phyloP scores from a whole-genome alignment of 2,113 vertebrate genomes.

The Chaetops frenatus region DNA sequence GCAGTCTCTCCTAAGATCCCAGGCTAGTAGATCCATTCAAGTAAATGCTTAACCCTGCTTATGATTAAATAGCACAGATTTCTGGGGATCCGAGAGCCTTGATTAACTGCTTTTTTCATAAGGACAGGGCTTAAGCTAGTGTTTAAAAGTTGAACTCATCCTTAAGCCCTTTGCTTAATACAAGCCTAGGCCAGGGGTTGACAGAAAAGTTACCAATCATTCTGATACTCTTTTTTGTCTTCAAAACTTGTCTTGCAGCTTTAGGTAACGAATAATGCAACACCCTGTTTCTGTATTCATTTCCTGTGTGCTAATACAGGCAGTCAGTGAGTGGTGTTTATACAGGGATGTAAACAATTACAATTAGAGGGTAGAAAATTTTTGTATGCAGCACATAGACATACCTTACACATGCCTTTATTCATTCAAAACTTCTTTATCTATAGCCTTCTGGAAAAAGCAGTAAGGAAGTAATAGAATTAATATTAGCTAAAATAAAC shows the following conservation, averaged over 20 bases:
- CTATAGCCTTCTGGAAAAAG: neutral
- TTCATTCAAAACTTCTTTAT: neutral
- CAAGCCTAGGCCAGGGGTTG: neutral
- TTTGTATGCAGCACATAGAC: neutral
- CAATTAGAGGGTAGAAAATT: neutral
- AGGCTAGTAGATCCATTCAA: neutral
- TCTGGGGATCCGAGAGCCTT: neutral
- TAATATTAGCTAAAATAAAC: neutral
- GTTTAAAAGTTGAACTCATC: neutral
- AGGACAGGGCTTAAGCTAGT: neutral
- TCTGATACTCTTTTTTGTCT: neutral
- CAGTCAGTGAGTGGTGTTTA: neutral
- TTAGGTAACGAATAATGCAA: neutral
- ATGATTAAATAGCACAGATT: neutral
- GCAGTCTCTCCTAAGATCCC: neutral
- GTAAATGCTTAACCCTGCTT: rapidly evolving
- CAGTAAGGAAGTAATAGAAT: neutral
- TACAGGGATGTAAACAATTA: neutral
- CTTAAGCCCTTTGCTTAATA: neutral
- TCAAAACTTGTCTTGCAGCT: neutral
- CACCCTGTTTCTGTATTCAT: rapidly evolving
- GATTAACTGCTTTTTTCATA: neutral
- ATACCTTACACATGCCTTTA: neutral
- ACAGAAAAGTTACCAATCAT: neutral
- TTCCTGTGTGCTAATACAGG: neutral